These are phyloP conservation scores for Odontothrips loti DNA, from an alignment of 2,888 invertebrate species.

Conservation along the genomic window DNA sequence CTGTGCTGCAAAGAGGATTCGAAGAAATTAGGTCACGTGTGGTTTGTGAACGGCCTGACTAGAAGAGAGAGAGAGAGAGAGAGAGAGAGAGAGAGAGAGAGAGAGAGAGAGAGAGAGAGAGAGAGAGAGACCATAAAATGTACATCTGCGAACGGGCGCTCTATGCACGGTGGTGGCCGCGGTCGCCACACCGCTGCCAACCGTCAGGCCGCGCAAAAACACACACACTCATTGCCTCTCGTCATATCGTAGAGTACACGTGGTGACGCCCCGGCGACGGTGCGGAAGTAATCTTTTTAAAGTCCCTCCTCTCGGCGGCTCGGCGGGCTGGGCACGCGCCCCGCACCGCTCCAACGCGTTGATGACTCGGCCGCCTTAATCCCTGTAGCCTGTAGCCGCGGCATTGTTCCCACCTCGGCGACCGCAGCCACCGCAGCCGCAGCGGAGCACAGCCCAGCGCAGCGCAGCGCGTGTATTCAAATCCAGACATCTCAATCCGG, in stretches of 20 bases:
- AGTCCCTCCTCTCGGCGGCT: not conserved
- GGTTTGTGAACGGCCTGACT: not conserved
- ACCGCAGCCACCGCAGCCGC: too few species aligned
- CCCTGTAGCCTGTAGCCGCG: too few species aligned
- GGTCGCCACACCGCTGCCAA: not conserved
- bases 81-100: too few species aligned
- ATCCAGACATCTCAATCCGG: not conserved
- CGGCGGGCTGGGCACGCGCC: not conserved
- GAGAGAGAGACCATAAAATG: too few species aligned
- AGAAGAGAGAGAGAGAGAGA: not conserved
- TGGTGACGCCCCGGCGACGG: not conserved
- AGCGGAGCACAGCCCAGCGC: too few species aligned
- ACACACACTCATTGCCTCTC: not conserved
- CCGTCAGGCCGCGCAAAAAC: not conserved
- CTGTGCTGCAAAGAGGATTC: too few species aligned
- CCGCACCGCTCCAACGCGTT: not conserved
- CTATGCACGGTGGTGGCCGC: too few species aligned
- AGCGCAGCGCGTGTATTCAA: too few species aligned
- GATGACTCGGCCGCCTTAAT: constrained; percentile 14
- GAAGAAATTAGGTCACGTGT: too few species aligned
- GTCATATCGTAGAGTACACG: not conserved
- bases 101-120: too few species aligned
- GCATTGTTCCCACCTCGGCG: not conserved
- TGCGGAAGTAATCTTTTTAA: constrained; percentile 20
- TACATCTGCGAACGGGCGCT: too few species aligned